phyloP scores from a whole-genome alignment of 2,113 vertebrate species.

The Nymphicus hollandicus region DNA sequence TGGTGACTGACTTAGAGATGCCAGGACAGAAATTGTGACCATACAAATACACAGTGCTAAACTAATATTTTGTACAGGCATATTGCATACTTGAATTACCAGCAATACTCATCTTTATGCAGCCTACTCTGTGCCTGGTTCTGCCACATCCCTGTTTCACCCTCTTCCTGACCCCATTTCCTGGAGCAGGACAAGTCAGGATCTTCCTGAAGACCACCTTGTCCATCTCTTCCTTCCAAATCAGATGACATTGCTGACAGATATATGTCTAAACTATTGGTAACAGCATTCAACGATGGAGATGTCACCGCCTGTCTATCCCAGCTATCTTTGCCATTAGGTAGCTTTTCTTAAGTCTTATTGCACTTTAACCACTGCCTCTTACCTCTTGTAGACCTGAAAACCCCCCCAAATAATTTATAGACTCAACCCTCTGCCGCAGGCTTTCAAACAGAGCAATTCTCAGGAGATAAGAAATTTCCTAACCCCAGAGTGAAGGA shows the following conservation, averaged over 20 bases:
- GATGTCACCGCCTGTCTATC: neutral
- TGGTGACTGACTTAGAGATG: neutral
- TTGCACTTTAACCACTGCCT: neutral
- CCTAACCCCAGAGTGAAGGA: neutral
- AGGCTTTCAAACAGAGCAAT: neutral
- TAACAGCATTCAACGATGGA: rapidly evolving
- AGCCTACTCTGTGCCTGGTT: neutral
- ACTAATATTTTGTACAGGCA: neutral
- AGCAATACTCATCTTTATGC: neutral
- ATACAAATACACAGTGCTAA: neutral
- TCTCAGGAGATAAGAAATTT: neutral
- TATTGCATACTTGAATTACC: neutral
- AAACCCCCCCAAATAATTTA: neutral
- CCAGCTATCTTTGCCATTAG: neutral
- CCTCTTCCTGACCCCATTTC: neutral
- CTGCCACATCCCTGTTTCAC: neutral
- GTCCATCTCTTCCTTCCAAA: neutral
- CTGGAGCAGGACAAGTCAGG: neutral
- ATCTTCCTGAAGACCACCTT: neutral
- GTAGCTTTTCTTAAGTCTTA: neutral
- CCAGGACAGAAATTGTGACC: neutral
- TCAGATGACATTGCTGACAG: neutral
- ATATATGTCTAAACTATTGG: rapidly evolving
- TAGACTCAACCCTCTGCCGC: neutral
- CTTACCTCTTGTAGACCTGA: neutral